phyloP scores from a whole-genome alignment of 2,797 vertebrate genomes.

The Odontamblyopus lacepedii region DNA sequence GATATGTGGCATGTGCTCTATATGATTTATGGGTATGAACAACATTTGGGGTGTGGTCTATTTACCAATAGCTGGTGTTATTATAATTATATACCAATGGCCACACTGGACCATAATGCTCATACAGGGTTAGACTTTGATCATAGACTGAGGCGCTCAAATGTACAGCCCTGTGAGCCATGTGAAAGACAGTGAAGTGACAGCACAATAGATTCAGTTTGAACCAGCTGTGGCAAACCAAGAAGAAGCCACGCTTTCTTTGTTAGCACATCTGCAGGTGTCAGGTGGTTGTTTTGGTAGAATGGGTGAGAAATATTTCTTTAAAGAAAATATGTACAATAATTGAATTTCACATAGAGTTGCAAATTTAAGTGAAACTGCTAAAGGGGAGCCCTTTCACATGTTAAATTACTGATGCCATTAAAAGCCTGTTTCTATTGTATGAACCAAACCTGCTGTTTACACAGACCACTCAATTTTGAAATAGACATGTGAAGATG shows the following conservation, averaged over 20 bases:
- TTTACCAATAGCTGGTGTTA: too few species aligned
- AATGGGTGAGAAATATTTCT: background rate
- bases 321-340: background rate
- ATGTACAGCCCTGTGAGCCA: background rate
- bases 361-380: background rate
- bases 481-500: background rate
- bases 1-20: too few species aligned
- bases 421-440: constrained; percentile 26
- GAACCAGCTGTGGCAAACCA: background rate
- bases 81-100: background rate
- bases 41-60: too few species aligned
- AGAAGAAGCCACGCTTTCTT: background rate
- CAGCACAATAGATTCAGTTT: background rate
- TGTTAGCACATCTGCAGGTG: background rate
- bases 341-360: background rate
- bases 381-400: background rate
- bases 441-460: constrained; percentile 29
- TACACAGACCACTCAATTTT: constrained; percentile 12
- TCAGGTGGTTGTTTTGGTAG: background rate
- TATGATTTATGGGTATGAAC: too few species aligned
- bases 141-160: background rate
- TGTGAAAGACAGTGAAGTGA: background rate
- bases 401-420: background rate
- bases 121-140: constrained; percentile 16
- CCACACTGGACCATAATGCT: background rate